phyloP scores from a whole-genome alignment of 2,797 vertebrate species.

The Chrysocyon brachyurus region DNA sequence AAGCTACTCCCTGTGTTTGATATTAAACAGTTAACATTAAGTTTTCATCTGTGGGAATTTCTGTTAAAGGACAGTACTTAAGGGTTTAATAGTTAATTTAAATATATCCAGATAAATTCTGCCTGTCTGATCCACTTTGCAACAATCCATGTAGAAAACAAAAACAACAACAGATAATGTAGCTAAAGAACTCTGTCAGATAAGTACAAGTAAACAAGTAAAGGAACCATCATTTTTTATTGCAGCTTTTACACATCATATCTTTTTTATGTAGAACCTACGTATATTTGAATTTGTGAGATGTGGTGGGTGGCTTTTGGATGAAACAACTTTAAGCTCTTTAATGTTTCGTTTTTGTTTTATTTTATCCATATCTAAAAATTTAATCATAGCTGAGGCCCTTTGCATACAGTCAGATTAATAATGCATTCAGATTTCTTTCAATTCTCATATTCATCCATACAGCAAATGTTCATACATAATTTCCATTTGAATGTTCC shows the following conservation, averaged over 20 bases:
- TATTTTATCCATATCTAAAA: background rate
- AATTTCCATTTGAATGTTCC: conserved; percentile 40
- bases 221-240: background rate
- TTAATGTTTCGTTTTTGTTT: background rate
- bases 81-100: conserved; percentile 11
- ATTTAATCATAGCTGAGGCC: background rate
- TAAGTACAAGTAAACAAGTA: background rate
- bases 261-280: background rate
- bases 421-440: background rate
- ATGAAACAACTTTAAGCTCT: background rate
- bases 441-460: background rate
- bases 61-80: background rate
- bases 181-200: background rate
- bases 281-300: conserved; percentile 8
- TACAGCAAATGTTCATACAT: background rate
- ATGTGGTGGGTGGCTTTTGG: background rate
- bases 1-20: background rate
- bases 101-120: background rate
- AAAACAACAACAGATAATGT: background rate
- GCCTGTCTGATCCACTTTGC: background rate
- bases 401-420: background rate
- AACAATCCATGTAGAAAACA: background rate
- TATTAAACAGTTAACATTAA: background rate
- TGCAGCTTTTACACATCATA: background rate
- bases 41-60: background rate